Conservation (phyloP, 2,888 invertebrate species). For the Cantharis rustica region DNA sequence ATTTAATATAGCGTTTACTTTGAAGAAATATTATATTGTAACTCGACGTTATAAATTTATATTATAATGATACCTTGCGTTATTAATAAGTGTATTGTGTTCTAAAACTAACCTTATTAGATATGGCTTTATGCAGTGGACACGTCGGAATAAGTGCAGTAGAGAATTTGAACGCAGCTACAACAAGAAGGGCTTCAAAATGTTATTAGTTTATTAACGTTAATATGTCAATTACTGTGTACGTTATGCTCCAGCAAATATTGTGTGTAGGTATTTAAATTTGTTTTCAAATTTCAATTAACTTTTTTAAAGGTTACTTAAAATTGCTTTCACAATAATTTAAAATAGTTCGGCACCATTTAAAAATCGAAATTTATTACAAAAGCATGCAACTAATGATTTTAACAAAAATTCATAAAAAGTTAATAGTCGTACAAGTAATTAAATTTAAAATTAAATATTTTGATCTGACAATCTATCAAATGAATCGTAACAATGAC, state of each 20-base stretch:
- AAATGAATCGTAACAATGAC: slow-evolving; percentile 14
- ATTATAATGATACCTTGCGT: neutral
- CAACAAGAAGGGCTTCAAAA: neutral
- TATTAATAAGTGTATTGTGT: neutral
- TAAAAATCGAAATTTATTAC: neutral
- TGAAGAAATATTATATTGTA: slow-evolving; percentile 3
- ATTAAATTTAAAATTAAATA: slow-evolving; percentile 11
- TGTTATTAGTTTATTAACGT: neutral
- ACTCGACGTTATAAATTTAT: slow-evolving; percentile 6
- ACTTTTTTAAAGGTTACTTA: neutral
- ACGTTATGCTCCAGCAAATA: neutral
- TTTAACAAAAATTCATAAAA: neutral
- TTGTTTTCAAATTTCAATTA: neutral
- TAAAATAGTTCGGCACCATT: neutral
- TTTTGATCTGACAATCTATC: slow-evolving; percentile 7
- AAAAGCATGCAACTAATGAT: neutral
- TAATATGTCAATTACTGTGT: neutral
- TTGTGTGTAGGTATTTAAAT: neutral
- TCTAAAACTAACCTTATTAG: neutral
- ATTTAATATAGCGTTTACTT: slow-evolving; percentile 8
- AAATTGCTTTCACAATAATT: neutral
- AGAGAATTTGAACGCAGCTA: neutral
- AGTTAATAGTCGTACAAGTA: slow-evolving; percentile 6
- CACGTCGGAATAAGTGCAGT: neutral
- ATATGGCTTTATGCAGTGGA: neutral